phyloP scores from a whole-genome alignment of 2,113 vertebrate genomes.

The Xiphophorus couchianus region DNA sequence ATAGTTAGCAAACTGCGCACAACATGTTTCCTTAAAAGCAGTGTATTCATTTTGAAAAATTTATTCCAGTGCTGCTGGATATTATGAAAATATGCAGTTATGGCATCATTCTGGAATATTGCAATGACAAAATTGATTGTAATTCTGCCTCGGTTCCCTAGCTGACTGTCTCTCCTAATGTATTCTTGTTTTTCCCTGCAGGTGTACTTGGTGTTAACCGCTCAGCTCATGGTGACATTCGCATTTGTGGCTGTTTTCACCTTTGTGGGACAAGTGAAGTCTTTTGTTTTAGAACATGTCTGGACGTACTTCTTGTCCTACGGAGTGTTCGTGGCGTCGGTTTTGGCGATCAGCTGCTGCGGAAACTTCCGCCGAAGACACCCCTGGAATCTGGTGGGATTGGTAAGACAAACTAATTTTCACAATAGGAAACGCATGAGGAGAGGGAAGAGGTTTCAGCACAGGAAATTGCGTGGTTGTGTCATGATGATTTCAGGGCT shows the following conservation, averaged over 20 bases:
- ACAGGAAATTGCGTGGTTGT: not conserved
- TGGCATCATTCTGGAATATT: not conserved
- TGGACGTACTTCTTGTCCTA: slow-evolving; percentile 94
- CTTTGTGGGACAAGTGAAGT: slow-evolving; percentile 82
- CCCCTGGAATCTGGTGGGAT: slow-evolving; percentile 92
- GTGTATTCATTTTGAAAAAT: not conserved
- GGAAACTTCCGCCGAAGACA: slow-evolving; percentile 89
- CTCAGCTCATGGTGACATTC: slow-evolving; percentile 90
- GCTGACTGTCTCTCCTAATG: not conserved
- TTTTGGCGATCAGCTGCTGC: slow-evolving; percentile 93
- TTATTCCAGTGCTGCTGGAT: not conserved
- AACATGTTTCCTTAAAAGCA: too few relatives aligned
- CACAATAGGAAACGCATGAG: not conserved
- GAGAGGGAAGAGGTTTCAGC: not conserved
- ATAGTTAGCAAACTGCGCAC: too few relatives aligned
- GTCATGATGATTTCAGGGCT: not conserved
- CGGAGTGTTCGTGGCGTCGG: slow-evolving; percentile 85
- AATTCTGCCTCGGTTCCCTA: not conserved
- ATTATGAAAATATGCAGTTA: not conserved
- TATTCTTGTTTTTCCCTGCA: slow-evolving; percentile 44
- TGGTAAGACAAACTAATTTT: slow-evolving; percentile 75
- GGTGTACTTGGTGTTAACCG: slow-evolving; percentile 93
- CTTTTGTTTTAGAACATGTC: slow-evolving; percentile 81
- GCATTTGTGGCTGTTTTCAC: slow-evolving; percentile 90
- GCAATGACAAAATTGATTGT: not conserved